Conservation (phyloP, 2,888 invertebrate genomes). For the Spodoptera exigua region DNA sequence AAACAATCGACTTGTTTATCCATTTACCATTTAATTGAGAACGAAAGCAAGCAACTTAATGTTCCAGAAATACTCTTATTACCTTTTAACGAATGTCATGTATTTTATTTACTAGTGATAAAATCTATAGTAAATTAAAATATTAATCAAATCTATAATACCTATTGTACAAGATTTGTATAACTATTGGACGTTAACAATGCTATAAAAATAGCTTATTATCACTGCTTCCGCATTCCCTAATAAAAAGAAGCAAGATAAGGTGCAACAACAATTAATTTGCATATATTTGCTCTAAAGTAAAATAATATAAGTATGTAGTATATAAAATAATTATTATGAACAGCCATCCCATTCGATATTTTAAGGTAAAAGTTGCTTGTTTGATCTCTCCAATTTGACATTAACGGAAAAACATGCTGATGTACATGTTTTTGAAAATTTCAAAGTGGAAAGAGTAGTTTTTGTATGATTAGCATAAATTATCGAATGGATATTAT, state of each 20-base stretch:
- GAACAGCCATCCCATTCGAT: conserved; percentile 48
- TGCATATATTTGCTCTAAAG: conserved; percentile 43
- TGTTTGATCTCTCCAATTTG: conserved; percentile 64
- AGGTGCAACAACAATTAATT: conserved; percentile 64
- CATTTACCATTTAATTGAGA: conserved; percentile 78
- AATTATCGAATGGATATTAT: conserved; percentile 63
- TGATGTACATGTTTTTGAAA: conserved; percentile 60
- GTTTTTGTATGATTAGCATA: conserved; percentile 25
- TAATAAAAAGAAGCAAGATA: conserved; percentile 60
- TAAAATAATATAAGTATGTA: conserved; percentile 32
- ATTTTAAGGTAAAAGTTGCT: conserved; percentile 29
- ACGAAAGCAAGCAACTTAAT: conserved; percentile 77
- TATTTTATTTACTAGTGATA: conserved; percentile 61
- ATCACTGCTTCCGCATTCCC: conserved; percentile 56
- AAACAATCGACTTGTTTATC: conserved; percentile 43
- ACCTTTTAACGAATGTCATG: conserved; percentile 70
- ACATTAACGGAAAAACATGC: conserved; percentile 64
- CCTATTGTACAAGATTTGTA: conserved; percentile 71
- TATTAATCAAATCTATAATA: conserved; percentile 69
- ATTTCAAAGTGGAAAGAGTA: conserved; percentile 71
- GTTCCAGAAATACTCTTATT: conserved; percentile 71
- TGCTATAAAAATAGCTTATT: conserved; percentile 57
- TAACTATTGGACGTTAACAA: conserved; percentile 70
- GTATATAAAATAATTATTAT: conserved; percentile 42
- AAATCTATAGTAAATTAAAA: conserved; percentile 61